phyloP scores from a whole-genome alignment of 2,113 vertebrate genomes.

The Cairina moschata region DNA sequence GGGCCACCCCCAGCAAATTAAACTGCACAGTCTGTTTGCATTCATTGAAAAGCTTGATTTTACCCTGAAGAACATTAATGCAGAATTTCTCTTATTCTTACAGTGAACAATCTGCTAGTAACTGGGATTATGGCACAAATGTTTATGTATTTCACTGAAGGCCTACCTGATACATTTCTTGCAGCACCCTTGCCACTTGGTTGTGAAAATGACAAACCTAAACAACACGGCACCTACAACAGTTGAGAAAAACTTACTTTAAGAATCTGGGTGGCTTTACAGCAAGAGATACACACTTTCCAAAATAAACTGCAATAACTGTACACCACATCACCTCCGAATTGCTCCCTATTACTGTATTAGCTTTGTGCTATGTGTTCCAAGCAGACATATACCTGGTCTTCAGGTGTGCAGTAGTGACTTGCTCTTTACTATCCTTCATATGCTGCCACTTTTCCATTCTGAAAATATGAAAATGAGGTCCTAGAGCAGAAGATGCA shows the following conservation, averaged over 20 bases:
- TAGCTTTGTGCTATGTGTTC: not conserved
- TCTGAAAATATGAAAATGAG: not conserved
- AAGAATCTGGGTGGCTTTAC: not conserved
- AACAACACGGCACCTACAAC: not conserved
- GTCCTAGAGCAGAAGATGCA: not conserved
- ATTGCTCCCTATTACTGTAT: not conserved
- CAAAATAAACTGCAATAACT: not conserved
- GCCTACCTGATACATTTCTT: not conserved
- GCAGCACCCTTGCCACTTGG: not conserved
- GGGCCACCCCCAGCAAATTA: rapidly evolving
- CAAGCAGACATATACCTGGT: not conserved
- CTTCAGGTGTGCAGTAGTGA: not conserved
- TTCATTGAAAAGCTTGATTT: not conserved
- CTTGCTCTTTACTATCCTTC: not conserved
- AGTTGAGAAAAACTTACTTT: not conserved
- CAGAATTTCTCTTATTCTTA: not conserved
- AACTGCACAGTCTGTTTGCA: not conserved
- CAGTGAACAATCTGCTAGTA: not conserved
- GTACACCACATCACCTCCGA: not conserved
- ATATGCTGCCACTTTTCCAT: rapidly evolving
- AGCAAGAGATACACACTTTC: not conserved
- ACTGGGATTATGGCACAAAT: not conserved
- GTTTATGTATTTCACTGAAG: not conserved
- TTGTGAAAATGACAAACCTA: not conserved
- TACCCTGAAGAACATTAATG: not conserved